Evolutionary conservation across 2,113 vertebrate genomes (phyloP), one percentile per base, ranked within the genome.

Genomic region (Todiramphus chloris): DNA sequence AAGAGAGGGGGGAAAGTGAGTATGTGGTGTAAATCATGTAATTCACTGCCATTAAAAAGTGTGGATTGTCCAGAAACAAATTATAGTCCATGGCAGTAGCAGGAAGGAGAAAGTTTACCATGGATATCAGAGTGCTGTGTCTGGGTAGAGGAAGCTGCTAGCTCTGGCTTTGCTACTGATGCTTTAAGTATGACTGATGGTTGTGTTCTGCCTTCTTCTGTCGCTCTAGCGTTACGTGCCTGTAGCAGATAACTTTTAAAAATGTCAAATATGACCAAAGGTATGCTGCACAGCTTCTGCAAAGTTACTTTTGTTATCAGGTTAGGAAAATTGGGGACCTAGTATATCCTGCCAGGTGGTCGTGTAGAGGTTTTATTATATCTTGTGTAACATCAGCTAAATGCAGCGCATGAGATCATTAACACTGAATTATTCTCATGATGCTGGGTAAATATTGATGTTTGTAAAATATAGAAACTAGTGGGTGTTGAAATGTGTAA

Each of bases 101-200:
- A 28, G 10, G 10, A 16, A 51, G 59, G 27, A 55, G 37, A 13
- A 44, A 14, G 5, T 3, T 35, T 44, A 1, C 7, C 0, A 1
- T 58, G 25, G 24, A 2, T 21, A 0, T 8, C 11, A n/a, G 27
- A 28, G 13, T 72, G 16, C 41, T 60, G 15, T 35, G 43, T 15
- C 41, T 28, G 15, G 33, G 43, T 5, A 23, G 30, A 31, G 21
- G n/a, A 18, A n/a, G 44, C 11, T 16, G 43, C 62, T 50, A 0
- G 15, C 24, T 41, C 30, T 73, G 70, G 7, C 55, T 93, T 67
- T 51, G 39, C 66, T 46, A 3, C 6, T 1, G 0, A 8, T 37
- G 60, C 25, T 70, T 24, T 10, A 37, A 30, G 16, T 19, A 0
- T 3, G 7, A 31, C 9, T 28, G 69, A 4, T 24, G 39, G 10